A percentile compares a stretch with the other conserved stretches of the same genome.
Evolutionary conservation across 2,113 vertebrate species (phyloP).

Genomic region (Pedionomus torquatus): DNA sequence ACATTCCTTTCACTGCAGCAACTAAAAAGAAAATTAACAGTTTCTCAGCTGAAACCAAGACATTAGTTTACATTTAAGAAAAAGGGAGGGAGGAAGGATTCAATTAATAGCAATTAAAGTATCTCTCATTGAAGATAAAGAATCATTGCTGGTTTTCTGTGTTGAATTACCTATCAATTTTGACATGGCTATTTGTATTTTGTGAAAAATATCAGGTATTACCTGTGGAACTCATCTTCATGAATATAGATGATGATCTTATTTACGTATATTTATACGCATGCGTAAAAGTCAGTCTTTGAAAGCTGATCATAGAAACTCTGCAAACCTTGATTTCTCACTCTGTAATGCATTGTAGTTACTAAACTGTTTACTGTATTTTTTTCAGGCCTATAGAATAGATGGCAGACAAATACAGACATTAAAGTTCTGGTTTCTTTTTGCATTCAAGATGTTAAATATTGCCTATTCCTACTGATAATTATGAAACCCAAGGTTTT

Average conservation of each 20-base stretch:
- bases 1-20: neutral
- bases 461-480: neutral
- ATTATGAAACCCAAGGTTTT: neutral
- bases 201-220: neutral
- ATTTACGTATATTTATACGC: neutral
- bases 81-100: accelerated
- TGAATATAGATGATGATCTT: neutral
- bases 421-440: neutral
- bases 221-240: neutral
- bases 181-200: neutral
- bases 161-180: neutral
- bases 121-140: too few relatives aligned
- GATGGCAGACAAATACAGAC: neutral
- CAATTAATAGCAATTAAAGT: neutral
- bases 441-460: neutral
- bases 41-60: neutral
- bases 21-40: neutral
- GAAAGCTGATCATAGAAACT: neutral
- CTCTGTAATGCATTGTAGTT: neutral
- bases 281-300: neutral
- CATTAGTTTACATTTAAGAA: neutral
- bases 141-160: neutral
- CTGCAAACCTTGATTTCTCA: neutral
- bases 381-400: neutral
- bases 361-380: neutral